Evolutionary conservation across 2,888 invertebrate genomes (phyloP).

Genomic region (Amorpha juglandis): DNA sequence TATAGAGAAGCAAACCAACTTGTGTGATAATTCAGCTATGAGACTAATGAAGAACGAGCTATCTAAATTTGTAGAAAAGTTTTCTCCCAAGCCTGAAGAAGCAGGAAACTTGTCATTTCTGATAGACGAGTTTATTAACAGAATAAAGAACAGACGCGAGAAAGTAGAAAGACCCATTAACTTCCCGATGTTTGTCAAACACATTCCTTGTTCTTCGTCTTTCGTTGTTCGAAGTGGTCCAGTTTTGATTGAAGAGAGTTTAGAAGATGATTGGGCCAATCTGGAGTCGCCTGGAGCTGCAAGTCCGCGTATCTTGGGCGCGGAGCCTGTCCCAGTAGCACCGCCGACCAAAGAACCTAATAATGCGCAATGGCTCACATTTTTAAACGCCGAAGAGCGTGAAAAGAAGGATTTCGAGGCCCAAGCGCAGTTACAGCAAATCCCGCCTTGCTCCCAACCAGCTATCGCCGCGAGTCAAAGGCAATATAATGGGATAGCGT

Average conservation of each 20-base stretch:
- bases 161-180: conserved; percentile 44
- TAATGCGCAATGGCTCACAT: not conserved
- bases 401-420: not conserved
- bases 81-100: conserved; percentile 46
- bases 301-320: not conserved
- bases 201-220: conserved; percentile 43
- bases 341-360: not conserved
- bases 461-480: not conserved
- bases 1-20: conserved; percentile 43
- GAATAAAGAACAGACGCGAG: conserved; percentile 50
- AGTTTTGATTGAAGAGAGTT: not conserved
- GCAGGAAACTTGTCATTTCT: conserved; percentile 49
- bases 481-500: not conserved
- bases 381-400: not conserved
- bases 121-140: conserved; percentile 56
- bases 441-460: conserved; percentile 7
- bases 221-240: conserved; percentile 25
- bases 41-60: conserved; percentile 49
- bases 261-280: not conserved
- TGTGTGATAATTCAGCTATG: conserved; percentile 39
- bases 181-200: conserved; percentile 48
- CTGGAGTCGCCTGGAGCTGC: not conserved
- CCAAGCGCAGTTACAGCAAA: not conserved
- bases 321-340: not conserved
- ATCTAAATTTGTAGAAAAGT: conserved; percentile 47